phyloP scores from a whole-genome alignment of 1,140 invertebrate genomes.

The Orchesella cincta region DNA sequence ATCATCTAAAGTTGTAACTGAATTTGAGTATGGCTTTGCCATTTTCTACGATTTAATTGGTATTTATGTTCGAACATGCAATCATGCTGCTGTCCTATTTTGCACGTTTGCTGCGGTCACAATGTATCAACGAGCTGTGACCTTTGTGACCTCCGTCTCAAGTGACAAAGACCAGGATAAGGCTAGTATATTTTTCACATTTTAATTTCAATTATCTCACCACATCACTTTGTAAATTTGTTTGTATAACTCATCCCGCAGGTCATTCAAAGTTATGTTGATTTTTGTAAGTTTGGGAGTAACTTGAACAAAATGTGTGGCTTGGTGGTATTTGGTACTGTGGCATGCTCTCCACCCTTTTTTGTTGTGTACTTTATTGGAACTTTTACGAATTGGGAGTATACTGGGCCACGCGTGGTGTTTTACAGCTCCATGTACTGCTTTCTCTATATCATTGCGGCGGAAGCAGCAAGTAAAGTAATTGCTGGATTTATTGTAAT shows the following conservation, averaged over 20 bases:
- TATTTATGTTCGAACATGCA: neutral
- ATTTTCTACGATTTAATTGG: neutral
- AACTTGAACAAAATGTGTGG: constrained; percentile 7
- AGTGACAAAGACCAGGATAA: neutral
- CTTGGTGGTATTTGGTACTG: neutral
- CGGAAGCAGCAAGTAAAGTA: constrained; percentile 9
- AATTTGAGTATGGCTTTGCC: neutral
- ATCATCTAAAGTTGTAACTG: neutral
- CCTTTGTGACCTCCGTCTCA: neutral
- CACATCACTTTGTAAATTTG: neutral
- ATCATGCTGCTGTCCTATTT: constrained; percentile 7
- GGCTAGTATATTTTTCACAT: neutral
- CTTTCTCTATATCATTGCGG: neutral
- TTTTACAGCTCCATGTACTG: constrained; percentile 17
- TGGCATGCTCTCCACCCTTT: constrained; percentile 11
- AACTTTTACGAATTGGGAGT: neutral
- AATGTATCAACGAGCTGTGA: neutral
- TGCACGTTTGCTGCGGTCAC: constrained; percentile 3
- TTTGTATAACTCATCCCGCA: neutral
- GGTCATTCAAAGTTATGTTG: neutral
- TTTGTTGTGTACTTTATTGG: constrained; percentile 14
- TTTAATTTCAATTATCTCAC: neutral
- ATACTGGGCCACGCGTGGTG: neutral
- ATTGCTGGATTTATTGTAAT: neutral
- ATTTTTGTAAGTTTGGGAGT: constrained; percentile 28